Evolutionary conservation across 1,140 invertebrate genomes (phyloP).

Genomic region (Zaprionus ghesquierei): DNA sequence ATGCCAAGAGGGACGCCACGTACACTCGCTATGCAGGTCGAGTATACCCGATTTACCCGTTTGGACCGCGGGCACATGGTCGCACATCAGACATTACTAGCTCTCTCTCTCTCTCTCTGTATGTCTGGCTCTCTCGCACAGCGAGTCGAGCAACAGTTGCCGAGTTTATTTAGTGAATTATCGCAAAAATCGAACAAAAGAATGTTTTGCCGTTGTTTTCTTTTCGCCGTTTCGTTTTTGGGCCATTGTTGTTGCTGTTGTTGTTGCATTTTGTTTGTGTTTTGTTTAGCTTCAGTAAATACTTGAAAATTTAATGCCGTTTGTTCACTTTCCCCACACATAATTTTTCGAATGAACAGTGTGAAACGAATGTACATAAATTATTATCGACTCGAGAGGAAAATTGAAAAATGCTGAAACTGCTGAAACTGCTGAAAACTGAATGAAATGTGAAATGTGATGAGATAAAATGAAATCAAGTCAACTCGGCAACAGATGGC

Average conservation of each 20-base stretch:
- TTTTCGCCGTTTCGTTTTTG: not conserved
- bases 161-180: conserved; percentile 50
- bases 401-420: conserved; percentile 15
- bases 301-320: conserved; percentile 80
- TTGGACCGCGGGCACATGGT: conserved; percentile 30
- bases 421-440: not conserved
- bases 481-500: conserved; percentile 32
- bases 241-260: not conserved
- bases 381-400: conserved; percentile 22
- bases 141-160: conserved; percentile 18
- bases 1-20: not conserved
- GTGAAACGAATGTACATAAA: conserved; percentile 31
- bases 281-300: conserved; percentile 80
- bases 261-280: conserved; percentile 48
- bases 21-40: not conserved
- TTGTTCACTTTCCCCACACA: conserved; percentile 21
- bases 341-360: conserved; percentile 20
- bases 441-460: conserved; percentile 7
- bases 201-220: conserved; percentile 31
- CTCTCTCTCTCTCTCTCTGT: not conserved
- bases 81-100: conserved; percentile 12
- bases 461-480: conserved; percentile 2
- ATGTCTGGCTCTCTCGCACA: not conserved
- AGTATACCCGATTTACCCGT: not conserved
- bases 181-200: conserved; percentile 43